These are phyloP conservation scores for Erythrolamprus reginae DNA, from an alignment of 2,113 vertebrate species.

Conservation along the genomic window DNA sequence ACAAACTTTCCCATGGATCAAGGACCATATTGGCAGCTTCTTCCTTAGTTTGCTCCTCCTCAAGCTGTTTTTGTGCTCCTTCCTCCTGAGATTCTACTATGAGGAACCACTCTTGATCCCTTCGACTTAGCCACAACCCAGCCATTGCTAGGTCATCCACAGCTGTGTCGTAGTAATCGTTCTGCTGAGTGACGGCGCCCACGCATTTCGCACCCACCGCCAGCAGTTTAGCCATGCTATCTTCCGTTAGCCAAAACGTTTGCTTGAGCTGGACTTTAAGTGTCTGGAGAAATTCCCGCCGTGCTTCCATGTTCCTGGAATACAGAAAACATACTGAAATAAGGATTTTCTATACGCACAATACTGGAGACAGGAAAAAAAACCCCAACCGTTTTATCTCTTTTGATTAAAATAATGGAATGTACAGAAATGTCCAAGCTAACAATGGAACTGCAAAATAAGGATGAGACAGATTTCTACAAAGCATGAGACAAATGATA, in stretches of 20 bases:
- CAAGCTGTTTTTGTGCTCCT: background rate
- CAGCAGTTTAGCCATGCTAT: slow-evolving; percentile 25
- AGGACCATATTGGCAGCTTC: background rate
- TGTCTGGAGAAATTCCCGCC: background rate
- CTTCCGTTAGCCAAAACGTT: slow-evolving; percentile 32
- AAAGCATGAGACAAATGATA: no score
- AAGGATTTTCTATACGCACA: no score
- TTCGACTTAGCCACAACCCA: slow-evolving; percentile 46
- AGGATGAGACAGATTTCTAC: no score
- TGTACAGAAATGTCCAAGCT: no score
- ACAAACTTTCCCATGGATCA: background rate
- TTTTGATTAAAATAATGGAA: no score
- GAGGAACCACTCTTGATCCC: slow-evolving; percentile 35
- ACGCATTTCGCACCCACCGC: slow-evolving; percentile 18
- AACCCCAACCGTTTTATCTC: no score
- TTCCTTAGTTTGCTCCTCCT: background rate
- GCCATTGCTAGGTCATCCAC: slow-evolving; percentile 42
- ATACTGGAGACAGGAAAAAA: no score
- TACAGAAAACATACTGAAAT: background rate
- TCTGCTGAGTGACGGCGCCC: slow-evolving; percentile 10
- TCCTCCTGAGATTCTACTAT: slow-evolving; percentile 4
- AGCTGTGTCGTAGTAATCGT: slow-evolving; percentile 49
- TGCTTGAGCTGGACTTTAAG: slow-evolving; percentile 37
- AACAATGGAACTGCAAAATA: no score
- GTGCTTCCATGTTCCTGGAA: slow-evolving; percentile 10